Evolutionary conservation across 2,888 invertebrate species (phyloP).

Genomic region (Napeogenes sylphis): DNA sequence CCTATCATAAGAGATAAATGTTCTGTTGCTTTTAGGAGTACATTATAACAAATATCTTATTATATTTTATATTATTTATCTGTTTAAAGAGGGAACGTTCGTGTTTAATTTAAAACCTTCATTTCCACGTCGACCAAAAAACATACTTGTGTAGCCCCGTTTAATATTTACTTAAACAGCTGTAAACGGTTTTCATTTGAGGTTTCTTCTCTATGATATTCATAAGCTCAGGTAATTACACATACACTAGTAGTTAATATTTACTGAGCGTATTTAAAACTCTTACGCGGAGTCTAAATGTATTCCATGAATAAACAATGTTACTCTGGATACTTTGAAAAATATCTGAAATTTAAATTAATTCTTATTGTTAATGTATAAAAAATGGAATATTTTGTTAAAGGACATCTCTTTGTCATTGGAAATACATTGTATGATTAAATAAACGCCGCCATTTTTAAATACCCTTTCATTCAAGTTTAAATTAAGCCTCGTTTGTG

Average conservation of each 20-base stretch:
- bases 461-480: slow-evolving; percentile 61
- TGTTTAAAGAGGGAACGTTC: too few species aligned
- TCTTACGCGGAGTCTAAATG: neutral
- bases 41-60: too few species aligned
- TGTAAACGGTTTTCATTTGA: slow-evolving; percentile 2
- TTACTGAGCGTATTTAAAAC: slow-evolving; percentile 2
- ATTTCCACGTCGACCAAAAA: too few species aligned
- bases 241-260: slow-evolving; percentile 6
- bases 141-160: neutral
- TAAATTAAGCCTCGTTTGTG: slow-evolving; percentile 69
- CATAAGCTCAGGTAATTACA: slow-evolving; percentile 3
- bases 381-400: slow-evolving; percentile 28
- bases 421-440: slow-evolving; percentile 44
- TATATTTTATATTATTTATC: neutral
- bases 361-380: neutral
- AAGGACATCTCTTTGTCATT: slow-evolving; percentile 38
- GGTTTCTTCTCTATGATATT: slow-evolving; percentile 4
- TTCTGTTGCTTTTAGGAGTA: too few species aligned
- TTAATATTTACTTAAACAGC: slow-evolving; percentile 4
- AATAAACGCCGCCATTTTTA: slow-evolving; percentile 53
- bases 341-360: neutral
- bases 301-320: neutral
- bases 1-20: too few species aligned
- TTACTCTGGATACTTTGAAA: neutral
- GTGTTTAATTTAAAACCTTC: too few species aligned